Percentiles rank a stretch among this genome's conserved stretches.
Conservation (phyloP, 2,888 invertebrate species). For the Pristionchus arcanus region DNA sequence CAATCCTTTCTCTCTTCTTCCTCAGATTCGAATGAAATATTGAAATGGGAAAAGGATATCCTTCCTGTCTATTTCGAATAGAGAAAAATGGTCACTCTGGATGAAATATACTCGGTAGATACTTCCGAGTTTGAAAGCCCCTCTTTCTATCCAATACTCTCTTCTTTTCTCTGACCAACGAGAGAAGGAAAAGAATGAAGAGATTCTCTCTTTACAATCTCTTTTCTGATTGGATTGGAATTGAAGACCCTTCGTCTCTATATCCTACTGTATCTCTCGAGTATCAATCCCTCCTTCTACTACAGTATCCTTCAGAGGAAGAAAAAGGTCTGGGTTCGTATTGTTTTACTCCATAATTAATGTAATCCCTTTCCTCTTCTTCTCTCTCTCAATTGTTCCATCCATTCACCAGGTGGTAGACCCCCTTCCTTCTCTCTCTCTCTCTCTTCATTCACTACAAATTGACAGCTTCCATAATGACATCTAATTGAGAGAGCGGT, state of each 20-base stretch:
- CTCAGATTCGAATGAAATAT: background rate
- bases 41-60: background rate
- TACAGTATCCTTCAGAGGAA: background rate
- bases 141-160: background rate
- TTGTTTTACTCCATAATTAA: conserved; percentile 38
- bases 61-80: background rate
- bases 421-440: background rate
- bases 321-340: background rate
- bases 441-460: conserved; percentile 36
- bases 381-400: conserved; percentile 1
- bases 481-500: conserved; percentile 43
- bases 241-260: background rate
- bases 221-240: conserved; percentile 28
- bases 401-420: conserved; percentile 19
- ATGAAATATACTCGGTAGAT: conserved; percentile 28
- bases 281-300: background rate
- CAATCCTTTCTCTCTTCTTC: background rate
- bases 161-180: background rate
- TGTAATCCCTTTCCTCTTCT: background rate
- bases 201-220: background rate
- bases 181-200: background rate
- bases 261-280: conserved; percentile 9
- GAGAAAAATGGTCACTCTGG: conserved; percentile 2
- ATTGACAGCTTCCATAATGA: conserved; percentile 44
- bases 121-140: conserved; percentile 23